Evolutionary conservation across 2,797 vertebrate species (phyloP), one percentile per base, ranked within the genome.

Genomic region (Enteromius fasciolatus): DNA sequence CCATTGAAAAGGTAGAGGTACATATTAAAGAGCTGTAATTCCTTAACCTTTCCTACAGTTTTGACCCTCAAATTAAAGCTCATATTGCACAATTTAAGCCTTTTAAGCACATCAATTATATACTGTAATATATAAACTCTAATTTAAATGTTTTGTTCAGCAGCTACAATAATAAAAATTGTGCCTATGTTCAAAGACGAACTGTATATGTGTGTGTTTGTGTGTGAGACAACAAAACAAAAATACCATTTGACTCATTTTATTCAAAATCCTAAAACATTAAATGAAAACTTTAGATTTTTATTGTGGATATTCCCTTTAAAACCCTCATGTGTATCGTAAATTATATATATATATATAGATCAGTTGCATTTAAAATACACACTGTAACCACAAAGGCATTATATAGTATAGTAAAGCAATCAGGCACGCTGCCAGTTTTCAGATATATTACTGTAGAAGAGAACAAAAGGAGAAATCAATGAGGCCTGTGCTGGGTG

Each of bases 381-480:
- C 73, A 23, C 57, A 63, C 17, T 76, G 57, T 5, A 63, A 31
- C 25, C 20, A 33, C 44, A 50, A 33, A 33, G 3, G 36, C 61
- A 31, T 14, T 50, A 6, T n/a, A 7, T 33, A 50, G 25, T 50
- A 50, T 20, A 33, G 70, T n/a, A 73, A 33, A 20, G 7, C 44
- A 78, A 78, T 66, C 18, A 66, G 61, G 12, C 46, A 52, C 5
- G 2, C 46, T 36, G 12, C n/a, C 15, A 4, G 54, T 67, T 52
- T 50, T n/a, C 33, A 67, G 20, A 68, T 69, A 68, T 79, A 79
- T 52, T 78, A 11, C 50, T 3, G 10, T 28, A 57, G n/a, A 79
- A 41, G 17, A 41, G 39, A 54, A 59, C 5, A 44, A 70, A 25
- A 80, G 25, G 25, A 80, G 2, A 8, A 63, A 70, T 17, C 67